Evolutionary conservation across 2,888 invertebrate genomes (phyloP).

Genomic region (Leptopterna dolabrata): DNA sequence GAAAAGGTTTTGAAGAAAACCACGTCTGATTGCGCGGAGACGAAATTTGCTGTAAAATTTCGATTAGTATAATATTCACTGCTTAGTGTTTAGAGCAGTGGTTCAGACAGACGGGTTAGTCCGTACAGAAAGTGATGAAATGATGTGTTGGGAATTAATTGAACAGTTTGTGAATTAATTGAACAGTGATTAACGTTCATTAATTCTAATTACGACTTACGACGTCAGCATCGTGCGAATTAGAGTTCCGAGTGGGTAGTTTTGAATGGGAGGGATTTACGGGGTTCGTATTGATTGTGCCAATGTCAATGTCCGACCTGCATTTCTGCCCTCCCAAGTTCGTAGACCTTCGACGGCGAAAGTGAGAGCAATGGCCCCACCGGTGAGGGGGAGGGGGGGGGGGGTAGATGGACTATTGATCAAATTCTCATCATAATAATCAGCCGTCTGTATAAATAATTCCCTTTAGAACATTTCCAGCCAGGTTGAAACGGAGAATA

Average conservation of each 20-base stretch:
- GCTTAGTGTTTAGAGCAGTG: too few relatives aligned
- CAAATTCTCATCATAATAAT: neutral
- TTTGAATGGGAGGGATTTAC: conserved; percentile 1
- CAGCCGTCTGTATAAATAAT: neutral
- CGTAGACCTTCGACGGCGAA: conserved; percentile 40
- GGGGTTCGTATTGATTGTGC: neutral
- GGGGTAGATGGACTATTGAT: conserved; percentile 4
- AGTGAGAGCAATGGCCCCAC: conserved; percentile 16
- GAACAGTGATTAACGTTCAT: too few relatives aligned
- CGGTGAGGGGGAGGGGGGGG: too few relatives aligned
- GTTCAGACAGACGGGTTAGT: too few relatives aligned
- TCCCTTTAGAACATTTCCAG: neutral
- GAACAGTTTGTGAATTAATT: too few relatives aligned
- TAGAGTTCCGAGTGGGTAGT: neutral
- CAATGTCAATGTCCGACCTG: conserved; percentile 43
- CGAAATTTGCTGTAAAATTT: too few relatives aligned
- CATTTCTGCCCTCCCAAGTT: conserved; percentile 46
- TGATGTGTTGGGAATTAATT: too few relatives aligned
- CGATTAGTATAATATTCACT: too few relatives aligned
- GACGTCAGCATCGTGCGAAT: neutral
- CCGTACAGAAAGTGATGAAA: too few relatives aligned
- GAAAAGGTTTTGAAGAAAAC: too few relatives aligned
- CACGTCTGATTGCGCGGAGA: too few relatives aligned
- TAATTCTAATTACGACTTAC: neutral
- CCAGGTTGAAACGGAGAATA: too few relatives aligned